Evolutionary conservation across 2,113 vertebrate species (phyloP).

Genomic region (Chloropsis hardwickii): DNA sequence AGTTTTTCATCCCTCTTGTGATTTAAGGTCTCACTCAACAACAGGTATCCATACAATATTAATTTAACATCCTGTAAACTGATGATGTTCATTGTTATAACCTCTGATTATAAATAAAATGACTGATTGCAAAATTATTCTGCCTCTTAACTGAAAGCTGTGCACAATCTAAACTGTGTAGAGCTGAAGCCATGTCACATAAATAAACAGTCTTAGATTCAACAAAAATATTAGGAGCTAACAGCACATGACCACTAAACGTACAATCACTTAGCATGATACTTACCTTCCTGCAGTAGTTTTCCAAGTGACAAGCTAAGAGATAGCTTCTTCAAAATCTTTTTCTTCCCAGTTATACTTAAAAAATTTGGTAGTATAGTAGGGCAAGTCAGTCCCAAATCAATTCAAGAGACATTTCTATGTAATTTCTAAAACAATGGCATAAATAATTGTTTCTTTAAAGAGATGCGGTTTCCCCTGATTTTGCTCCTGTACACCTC

Average conservation of each 20-base stretch:
- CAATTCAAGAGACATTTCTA: not conserved
- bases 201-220: conserved; percentile 1
- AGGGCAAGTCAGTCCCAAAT: not conserved
- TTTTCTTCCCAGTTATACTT: not conserved
- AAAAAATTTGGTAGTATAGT: not conserved
- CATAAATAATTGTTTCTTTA: not conserved
- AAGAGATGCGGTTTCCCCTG: not conserved
- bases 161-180: not conserved
- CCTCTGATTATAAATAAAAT: not conserved
- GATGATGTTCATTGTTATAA: not conserved
- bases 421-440: not conserved
- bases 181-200: not conserved
- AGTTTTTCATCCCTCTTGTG: not conserved
- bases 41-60: not conserved
- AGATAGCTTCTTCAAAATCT: not conserved
- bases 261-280: not conserved
- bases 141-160: not conserved
- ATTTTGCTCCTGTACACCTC: not conserved
- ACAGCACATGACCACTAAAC: not conserved
- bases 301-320: not conserved
- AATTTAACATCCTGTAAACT: not conserved
- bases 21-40: not conserved
- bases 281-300: not conserved
- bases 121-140: not conserved
- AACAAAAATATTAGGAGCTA: not conserved